Evolutionary conservation across 2,888 invertebrate genomes (phyloP).

Genomic region (Xestoiulus laeticollis): DNA sequence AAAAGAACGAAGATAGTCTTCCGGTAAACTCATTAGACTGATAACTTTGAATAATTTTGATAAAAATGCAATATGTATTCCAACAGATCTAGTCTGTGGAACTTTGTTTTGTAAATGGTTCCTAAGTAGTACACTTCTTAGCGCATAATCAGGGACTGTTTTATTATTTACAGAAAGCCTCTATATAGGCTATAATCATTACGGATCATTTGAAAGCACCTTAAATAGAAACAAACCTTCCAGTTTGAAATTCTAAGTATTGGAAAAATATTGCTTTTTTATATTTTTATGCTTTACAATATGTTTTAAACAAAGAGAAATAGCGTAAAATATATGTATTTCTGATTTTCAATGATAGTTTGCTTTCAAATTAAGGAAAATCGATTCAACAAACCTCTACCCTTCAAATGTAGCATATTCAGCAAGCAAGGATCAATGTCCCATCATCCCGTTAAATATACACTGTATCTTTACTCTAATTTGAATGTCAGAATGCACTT

Average conservation of each 20-base stretch:
- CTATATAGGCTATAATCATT: too few species aligned
- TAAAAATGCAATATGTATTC: conserved; percentile 23
- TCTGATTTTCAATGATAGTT: neutral
- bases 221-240: too few species aligned
- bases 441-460: conserved; percentile 20
- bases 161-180: too few species aligned
- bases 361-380: neutral
- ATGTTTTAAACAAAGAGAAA: neutral
- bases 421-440: neutral
- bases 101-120: neutral
- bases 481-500: conserved; percentile 31
- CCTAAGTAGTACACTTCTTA: too few species aligned
- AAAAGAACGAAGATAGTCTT: conserved; percentile 5
- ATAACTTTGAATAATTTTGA: neutral
- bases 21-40: neutral
- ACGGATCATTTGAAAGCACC: too few species aligned
- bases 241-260: too few species aligned
- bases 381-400: neutral
- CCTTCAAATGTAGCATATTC: neutral
- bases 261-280: neutral
- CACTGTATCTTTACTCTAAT: neutral
- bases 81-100: neutral
- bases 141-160: too few species aligned
- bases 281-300: neutral
- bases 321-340: neutral